These are phyloP conservation scores for Herminia tarsipennalis DNA, from an alignment of 2,888 invertebrate species.

Conservation along the genomic window DNA sequence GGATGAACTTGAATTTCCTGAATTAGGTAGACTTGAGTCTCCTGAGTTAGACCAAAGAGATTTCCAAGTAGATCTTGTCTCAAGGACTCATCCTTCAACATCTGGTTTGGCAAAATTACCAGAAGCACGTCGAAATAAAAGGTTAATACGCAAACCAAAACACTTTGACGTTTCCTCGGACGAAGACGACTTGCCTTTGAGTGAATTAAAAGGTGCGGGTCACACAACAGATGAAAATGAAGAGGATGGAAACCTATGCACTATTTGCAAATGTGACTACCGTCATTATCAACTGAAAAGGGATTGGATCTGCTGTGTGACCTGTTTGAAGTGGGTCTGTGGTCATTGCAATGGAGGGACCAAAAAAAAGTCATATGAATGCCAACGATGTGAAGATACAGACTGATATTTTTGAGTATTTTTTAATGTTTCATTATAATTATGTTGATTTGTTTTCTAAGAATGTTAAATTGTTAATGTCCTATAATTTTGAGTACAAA, in stretches of 20 bases:
- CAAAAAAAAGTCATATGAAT: constrained; percentile 1
- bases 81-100: constrained; percentile 1
- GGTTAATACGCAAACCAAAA: too few relatives aligned
- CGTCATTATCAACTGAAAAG: background rate
- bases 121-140: constrained; percentile 1
- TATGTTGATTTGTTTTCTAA: background rate
- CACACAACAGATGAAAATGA: background rate
- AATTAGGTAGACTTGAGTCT: constrained; percentile 1
- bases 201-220: background rate
- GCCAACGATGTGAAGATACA: constrained; percentile 1
- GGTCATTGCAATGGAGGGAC: background rate
- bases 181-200: constrained; percentile 2
- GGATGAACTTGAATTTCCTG: constrained; percentile 2
- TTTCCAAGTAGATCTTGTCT: constrained; percentile 5
- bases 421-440: background rate
- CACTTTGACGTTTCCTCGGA: background rate
- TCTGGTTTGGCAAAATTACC: constrained; percentile 3
- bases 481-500: too few relatives aligned
- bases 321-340: constrained; percentile 1
- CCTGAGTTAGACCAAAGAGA: constrained; percentile 8
- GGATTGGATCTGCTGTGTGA: background rate
- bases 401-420: background rate
- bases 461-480: too few relatives aligned
- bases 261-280: constrained; percentile 3
- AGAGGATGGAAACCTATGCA: background rate